These are phyloP conservation scores for Panagrolaimus sp. DNA, from an alignment of 1,140 invertebrate species.

Conservation along the genomic window DNA sequence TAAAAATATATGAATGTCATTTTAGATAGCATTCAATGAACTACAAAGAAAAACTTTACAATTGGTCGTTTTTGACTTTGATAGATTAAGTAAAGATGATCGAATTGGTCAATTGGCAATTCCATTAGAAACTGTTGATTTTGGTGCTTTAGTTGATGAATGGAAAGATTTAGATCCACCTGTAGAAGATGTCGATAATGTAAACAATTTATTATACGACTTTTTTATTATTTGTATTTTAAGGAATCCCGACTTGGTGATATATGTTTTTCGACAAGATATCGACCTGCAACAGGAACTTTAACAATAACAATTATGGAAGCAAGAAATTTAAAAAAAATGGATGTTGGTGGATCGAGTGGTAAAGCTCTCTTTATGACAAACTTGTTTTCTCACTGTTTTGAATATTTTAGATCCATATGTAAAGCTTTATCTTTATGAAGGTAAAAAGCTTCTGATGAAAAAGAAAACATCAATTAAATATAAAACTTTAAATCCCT, in stretches of 20 bases:
- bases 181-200: slow-evolving; percentile 70
- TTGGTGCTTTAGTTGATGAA: slow-evolving; percentile 95
- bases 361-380: slow-evolving; percentile 61
- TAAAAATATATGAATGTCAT: too few species aligned
- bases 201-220: slow-evolving; percentile 19
- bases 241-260: slow-evolving; percentile 65
- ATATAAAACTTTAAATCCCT: slow-evolving; percentile 64
- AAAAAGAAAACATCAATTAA: slow-evolving; percentile 66
- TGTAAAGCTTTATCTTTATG: slow-evolving; percentile 65
- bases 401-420: slow-evolving; percentile 64
- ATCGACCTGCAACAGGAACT: slow-evolving; percentile 73
- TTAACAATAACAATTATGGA: slow-evolving; percentile 74
- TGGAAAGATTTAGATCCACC: slow-evolving; percentile 93
- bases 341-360: slow-evolving; percentile 74
- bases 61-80: slow-evolving; percentile 98
- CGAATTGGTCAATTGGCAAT: slow-evolving; percentile 95
- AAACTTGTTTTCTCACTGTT: slow-evolving; percentile 2
- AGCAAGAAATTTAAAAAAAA: slow-evolving; percentile 72
- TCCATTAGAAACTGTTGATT: slow-evolving; percentile 89
- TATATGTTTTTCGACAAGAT: slow-evolving; percentile 72
- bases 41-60: slow-evolving; percentile 95
- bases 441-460: slow-evolving; percentile 64
- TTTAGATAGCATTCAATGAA: slow-evolving; percentile 88
- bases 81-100: slow-evolving; percentile 98
- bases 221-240: slow-evolving; percentile 27